Evolutionary conservation across 2,888 invertebrate genomes (phyloP), one percentile per base, ranked within the genome.

Genomic region (Deilephila elpenor): DNA sequence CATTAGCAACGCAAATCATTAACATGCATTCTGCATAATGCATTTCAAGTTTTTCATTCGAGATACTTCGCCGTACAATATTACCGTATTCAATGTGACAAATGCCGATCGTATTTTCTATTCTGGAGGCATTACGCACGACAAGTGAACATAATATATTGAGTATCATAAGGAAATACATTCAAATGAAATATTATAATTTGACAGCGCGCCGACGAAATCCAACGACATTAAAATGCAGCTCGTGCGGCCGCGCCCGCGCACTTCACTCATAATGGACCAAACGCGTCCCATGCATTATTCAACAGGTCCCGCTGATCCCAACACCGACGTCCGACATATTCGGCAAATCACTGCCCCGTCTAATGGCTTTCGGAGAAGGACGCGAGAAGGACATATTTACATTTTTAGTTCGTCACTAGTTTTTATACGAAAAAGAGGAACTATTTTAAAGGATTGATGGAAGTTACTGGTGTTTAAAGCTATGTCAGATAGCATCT

Each of bases 151-250:
- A 85, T 84, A 85, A 87, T 83, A 85, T 85, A 84, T 76, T 67
- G 75, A 86, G 87, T 87, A 83, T 86, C 83, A 83, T 85, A 87
- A 83, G 83, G 88, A 90, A 86, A 87, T 80, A 83, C 83, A 84
- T 87, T 85, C 75, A 77, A 83, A 87, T 88, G 80, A 87, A 87
- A 87, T 88, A 91, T 88, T 88, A 79, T 88, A 88, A 90, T 88
- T 82, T 86, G 87, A 88, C 88, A 86, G 82, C 82, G 84, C 74
- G 84, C 80, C 83, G 83, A 83, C 83, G 84, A 87, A 88, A 89
- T 90, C 87, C 86, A 79, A 77, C 78, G 78, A 82, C 89, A 92
- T 94, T 92, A 91, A 86, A 87, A 94, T 94, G 92, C 94, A 89
- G 93, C 93, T 90, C 94, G 94, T 93, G 93, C 93, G 88, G 84